These are phyloP conservation scores for Zaprionus vittiger DNA, from an alignment of 1,140 invertebrate genomes.

Conservation along the genomic window DNA sequence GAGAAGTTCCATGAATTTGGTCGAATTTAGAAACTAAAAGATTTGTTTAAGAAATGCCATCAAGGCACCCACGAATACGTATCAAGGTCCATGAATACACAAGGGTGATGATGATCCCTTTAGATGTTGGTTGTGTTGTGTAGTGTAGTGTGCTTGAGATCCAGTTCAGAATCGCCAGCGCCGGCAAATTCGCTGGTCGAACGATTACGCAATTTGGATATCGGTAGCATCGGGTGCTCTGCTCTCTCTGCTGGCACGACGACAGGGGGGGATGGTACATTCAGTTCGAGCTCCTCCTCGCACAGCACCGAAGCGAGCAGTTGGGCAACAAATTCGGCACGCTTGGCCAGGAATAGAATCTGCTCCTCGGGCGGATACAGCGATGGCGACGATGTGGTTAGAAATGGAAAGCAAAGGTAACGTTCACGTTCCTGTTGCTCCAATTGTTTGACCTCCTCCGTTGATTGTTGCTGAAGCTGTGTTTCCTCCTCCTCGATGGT, in stretches of 20 bases:
- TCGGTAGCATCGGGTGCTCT: no score
- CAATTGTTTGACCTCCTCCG: slow-evolving; percentile 11
- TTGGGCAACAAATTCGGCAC: slow-evolving; percentile 67
- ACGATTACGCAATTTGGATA: slow-evolving; percentile 21
- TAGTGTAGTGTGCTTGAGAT: slow-evolving; percentile 23
- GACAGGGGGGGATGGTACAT: not conserved
- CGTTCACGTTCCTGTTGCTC: slow-evolving; percentile 44
- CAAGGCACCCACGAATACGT: slow-evolving; percentile 9
- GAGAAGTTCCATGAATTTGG: not conserved
- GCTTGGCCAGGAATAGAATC: slow-evolving; percentile 43
- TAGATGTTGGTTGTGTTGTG: slow-evolving; percentile 7
- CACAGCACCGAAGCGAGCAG: slow-evolving; percentile 56
- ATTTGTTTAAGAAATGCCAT: slow-evolving; percentile 26
- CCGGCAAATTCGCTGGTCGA: slow-evolving; percentile 44
- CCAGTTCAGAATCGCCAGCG: slow-evolving; percentile 59
- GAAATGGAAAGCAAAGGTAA: slow-evolving; percentile 60
- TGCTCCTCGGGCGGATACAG: slow-evolving; percentile 24
- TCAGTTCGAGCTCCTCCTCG: slow-evolving; percentile 48
- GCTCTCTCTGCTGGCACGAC: not conserved
- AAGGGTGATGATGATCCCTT: not conserved
- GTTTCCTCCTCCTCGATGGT: slow-evolving; percentile 41
- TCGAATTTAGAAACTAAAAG: slow-evolving; percentile 15
- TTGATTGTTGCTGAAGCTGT: slow-evolving; percentile 4
- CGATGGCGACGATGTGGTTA: not conserved
- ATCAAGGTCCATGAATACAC: slow-evolving; percentile 24